Percentiles rank a stretch among this genome's conserved stretches.
Conservation (phyloP, 2,888 invertebrate genomes). For the Timema podura region DNA sequence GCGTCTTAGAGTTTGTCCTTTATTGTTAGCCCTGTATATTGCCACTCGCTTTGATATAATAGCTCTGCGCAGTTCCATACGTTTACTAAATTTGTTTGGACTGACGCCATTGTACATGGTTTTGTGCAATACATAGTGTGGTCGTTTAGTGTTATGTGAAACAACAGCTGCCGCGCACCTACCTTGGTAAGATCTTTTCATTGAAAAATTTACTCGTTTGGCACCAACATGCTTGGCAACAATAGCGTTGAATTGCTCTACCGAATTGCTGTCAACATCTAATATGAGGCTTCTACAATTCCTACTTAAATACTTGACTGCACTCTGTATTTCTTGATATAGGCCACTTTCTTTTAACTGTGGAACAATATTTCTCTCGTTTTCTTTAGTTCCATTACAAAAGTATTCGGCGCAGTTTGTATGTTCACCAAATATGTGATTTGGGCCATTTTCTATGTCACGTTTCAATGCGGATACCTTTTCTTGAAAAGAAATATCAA, state of each 20-base stretch:
- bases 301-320: conserved; percentile 15
- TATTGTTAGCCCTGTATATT: neutral
- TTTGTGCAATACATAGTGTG: neutral
- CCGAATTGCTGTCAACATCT: conserved; percentile 23
- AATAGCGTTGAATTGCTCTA: conserved; percentile 17
- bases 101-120: neutral
- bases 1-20: neutral
- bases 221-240: conserved; percentile 22
- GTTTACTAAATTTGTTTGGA: neutral
- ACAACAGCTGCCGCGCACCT: conserved; percentile 21
- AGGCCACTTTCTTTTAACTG: conserved; percentile 7
- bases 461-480: neutral
- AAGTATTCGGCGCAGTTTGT: conserved; percentile 21
- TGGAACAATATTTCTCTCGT: no score
- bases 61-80: neutral
- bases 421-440: conserved; percentile 27
- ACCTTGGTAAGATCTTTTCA: conserved; percentile 20
- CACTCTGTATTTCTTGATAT: conserved; percentile 22
- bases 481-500: neutral
- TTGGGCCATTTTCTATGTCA: conserved; percentile 24
- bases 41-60: neutral
- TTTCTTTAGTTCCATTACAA: conserved; percentile 10
- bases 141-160: conserved; percentile 17
- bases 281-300: conserved; percentile 21
- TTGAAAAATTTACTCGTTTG: conserved; percentile 24